phyloP scores from a whole-genome alignment of 2,888 invertebrate genomes.

The Ornithoptera alexandrae region DNA sequence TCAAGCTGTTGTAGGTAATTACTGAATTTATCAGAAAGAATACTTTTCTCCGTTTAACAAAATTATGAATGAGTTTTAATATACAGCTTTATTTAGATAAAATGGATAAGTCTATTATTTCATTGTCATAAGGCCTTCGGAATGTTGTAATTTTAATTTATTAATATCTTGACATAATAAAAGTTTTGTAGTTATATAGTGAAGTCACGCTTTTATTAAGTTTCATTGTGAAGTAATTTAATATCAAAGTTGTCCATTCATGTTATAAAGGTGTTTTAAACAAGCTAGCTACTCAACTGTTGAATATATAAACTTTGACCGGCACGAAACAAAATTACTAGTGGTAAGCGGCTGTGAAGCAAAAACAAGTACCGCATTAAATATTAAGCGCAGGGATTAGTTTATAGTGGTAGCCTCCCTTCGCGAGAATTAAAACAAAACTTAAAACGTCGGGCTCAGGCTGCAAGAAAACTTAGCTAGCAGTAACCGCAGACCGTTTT shows the following conservation, averaged over 20 bases:
- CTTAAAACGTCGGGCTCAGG: constrained; percentile 58
- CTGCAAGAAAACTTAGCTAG: constrained; percentile 62
- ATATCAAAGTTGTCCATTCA: neutral
- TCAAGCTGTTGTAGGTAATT: neutral
- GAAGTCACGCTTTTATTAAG: neutral
- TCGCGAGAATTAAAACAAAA: constrained; percentile 60
- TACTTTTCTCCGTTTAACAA: no score
- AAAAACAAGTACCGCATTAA: constrained; percentile 53
- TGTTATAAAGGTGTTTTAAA: neutral
- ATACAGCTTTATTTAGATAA: no score
- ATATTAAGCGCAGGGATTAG: constrained; percentile 53
- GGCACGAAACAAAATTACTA: constrained; percentile 32
- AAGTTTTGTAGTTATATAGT: neutral
- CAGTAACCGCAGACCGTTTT: constrained; percentile 70
- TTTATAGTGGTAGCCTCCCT: constrained; percentile 44
- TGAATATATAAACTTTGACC: constrained; percentile 27
- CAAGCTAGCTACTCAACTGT: neutral
- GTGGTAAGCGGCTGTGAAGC: constrained; percentile 30
- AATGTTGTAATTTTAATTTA: neutral
- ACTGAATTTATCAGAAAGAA: no score
- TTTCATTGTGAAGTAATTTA: neutral
- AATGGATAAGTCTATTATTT: no score
- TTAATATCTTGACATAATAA: neutral
- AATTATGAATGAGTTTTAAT: no score
- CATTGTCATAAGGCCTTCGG: no score